Percentiles rank a stretch among this genome's conserved stretches.
Conservation (phyloP, 2,113 vertebrate genomes). For the Calonectris borealis region DNA sequence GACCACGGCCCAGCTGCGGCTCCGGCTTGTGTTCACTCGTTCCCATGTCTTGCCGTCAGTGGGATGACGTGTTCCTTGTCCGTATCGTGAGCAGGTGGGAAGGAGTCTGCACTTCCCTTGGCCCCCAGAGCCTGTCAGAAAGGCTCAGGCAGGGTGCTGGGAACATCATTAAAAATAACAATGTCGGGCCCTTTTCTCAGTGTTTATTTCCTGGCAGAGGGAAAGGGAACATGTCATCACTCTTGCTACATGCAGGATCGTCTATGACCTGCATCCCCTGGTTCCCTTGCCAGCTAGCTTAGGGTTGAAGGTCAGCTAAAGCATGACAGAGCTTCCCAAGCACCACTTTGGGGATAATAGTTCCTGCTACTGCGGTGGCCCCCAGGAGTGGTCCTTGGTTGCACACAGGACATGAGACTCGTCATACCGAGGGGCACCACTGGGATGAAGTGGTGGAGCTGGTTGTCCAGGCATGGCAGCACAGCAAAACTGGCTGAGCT, state of each 20-base stretch:
- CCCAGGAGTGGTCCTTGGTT: neutral
- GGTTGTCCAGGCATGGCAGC: neutral
- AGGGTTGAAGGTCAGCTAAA: neutral
- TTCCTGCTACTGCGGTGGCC: neutral
- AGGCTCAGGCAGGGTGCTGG: neutral
- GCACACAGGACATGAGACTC: neutral
- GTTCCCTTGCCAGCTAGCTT: neutral
- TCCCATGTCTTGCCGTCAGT: neutral
- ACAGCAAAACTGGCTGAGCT: neutral
- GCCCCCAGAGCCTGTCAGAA: neutral
- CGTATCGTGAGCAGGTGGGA: neutral
- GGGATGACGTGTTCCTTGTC: neutral
- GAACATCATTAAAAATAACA: neutral
- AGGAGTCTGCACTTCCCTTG: neutral
- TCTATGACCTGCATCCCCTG: neutral
- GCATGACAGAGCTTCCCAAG: neutral
- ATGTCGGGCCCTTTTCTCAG: neutral
- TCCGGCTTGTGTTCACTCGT: neutral
- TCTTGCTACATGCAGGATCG: rapidly evolving
- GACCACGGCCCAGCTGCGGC: neutral
- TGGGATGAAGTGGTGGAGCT: neutral
- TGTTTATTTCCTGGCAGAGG: neutral
- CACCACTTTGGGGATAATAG: neutral
- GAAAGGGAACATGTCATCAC: neutral
- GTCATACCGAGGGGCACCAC: rapidly evolving